phyloP scores from a whole-genome alignment of 2,113 vertebrate species.

The Melanostigma gelatinosum region DNA sequence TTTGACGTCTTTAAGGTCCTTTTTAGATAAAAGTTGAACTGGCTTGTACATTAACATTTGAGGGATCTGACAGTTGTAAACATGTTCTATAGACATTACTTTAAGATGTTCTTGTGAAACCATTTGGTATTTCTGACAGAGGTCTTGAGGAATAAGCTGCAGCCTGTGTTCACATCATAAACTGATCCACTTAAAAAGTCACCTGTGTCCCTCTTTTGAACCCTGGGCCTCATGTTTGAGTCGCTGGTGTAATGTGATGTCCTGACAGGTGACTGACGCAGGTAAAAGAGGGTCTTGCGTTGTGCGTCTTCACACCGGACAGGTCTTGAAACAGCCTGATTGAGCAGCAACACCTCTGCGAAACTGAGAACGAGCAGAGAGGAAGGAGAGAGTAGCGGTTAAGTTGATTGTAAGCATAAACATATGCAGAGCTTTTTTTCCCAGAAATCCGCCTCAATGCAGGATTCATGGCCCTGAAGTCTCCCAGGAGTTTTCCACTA shows the following conservation, averaged over 20 bases:
- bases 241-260: conserved; percentile 32
- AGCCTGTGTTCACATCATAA: conserved; percentile 33
- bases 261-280: conserved; percentile 57
- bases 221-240: conserved; percentile 14
- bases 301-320: conserved; percentile 15
- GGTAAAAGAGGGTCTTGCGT: conserved; percentile 11
- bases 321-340: conserved; percentile 29
- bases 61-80: neutral
- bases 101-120: conserved; percentile 25
- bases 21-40: conserved; percentile 10
- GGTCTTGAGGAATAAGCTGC: conserved; percentile 30
- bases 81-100: neutral
- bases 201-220: conserved; percentile 19
- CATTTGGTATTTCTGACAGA: conserved; percentile 23
- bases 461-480: conserved; percentile 78
- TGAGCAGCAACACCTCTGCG: conserved; percentile 4
- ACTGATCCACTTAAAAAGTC: conserved; percentile 20
- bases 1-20: neutral
- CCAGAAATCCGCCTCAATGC: conserved; percentile 78
- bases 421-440: conserved; percentile 64
- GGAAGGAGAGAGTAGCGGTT: conserved; percentile 28
- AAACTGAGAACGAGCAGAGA: conserved; percentile 10
- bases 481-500: conserved; percentile 79
- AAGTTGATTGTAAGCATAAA: conserved; percentile 75
- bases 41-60: neutral